Base-by-base conservation (phyloP, 1,140 invertebrate genomes). In the Yoshiicerus persimilis region DNA sequence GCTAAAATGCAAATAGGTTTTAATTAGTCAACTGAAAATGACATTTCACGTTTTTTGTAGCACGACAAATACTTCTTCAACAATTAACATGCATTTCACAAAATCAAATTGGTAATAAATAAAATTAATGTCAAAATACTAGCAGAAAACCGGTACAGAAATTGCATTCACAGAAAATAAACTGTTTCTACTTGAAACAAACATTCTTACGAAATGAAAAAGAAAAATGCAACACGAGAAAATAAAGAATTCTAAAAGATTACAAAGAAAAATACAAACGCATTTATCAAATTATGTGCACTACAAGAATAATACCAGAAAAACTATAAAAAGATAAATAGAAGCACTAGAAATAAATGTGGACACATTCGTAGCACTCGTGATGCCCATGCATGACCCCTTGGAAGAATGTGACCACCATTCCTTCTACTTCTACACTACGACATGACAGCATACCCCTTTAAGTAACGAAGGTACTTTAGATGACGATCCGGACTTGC, bases 391-490 rank as follows among this genome's bases (percentile, higher is more conserved):
- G 75, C 75, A 80, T 80, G 36, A 80, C 13, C 32, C 75, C 75
- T 34, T 20, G 38, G n/a, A 80, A 80, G n/a, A 80, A 36, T 23
- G 20, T 80, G 75, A 13, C 36, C 75, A 80, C 75, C 75, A 38
- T 80, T 80, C 75, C 75, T 36, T 80, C 34, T 80, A 80, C 75
- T 38, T 80, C 75, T 86, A 36, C 20, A 62, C 84, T 36, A 86
- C 84, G 39, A 34, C 36, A 64, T 25, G 9, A 86, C 27, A 84
- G 41, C 92, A 92, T 92, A 93, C 93, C 90, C 93, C 93, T 92
- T 93, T 91, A 75, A 93, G 89, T 32, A 93, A 85, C 39, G 93
- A 92, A 87, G 93, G 92, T 86, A 91, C 90, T 89, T 91, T 91
- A 34, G 88, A 86, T 47, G 86, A 87, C 10, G 88, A 86, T 16